Conservation (phyloP, 2,113 vertebrate genomes). For the Pterocles orientalis region DNA sequence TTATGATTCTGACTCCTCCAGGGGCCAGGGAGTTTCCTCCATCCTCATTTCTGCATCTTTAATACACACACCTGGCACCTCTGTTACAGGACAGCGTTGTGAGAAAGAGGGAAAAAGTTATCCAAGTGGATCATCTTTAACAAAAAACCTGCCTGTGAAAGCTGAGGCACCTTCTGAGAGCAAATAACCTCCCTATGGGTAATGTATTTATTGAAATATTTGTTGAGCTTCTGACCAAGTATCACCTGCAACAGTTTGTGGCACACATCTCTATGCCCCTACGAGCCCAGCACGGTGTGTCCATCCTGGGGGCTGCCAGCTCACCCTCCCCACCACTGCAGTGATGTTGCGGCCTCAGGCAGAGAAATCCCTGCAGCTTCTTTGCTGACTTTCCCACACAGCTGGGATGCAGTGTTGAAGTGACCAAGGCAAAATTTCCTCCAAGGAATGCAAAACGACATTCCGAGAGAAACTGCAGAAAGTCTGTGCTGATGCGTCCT, state of each 20-base stretch:
- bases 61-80: not conserved
- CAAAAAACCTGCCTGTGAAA: not conserved
- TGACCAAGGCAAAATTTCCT: not conserved
- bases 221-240: not conserved
- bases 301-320: not conserved
- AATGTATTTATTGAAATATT: not conserved
- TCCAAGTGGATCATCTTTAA: not conserved
- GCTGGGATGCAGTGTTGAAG: not conserved
- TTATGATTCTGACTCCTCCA: not conserved
- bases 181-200: accelerated
- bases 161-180: not conserved
- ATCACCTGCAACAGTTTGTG: too few species aligned
- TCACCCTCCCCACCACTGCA: accelerated
- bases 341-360: not conserved
- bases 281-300: accelerated
- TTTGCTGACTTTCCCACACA: not conserved
- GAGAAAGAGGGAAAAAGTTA: not conserved
- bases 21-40: not conserved
- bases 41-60: not conserved
- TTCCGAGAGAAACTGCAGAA: not conserved
- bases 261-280: accelerated
- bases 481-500: not conserved
- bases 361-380: not conserved
- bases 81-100: not conserved
- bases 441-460: accelerated